Evolutionary conservation across 2,888 invertebrate species (phyloP).

Genomic region (Idaea dimidiata): DNA sequence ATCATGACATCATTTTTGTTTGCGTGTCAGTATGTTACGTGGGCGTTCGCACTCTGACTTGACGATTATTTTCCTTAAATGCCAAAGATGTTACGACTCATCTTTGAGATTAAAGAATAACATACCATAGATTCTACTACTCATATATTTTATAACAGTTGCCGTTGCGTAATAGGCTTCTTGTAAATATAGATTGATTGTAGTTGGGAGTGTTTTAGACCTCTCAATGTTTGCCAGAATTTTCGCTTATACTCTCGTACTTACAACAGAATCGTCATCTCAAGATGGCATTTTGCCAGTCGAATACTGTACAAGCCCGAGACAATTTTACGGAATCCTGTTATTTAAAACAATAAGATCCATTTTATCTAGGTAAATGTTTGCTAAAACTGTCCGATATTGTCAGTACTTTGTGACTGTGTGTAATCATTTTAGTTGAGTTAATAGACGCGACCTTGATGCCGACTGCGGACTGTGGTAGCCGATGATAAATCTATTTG

Average conservation of each 20-base stretch:
- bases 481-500: slow-evolving; percentile 14
- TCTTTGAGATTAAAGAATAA: too few species aligned
- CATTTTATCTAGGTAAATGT: background rate
- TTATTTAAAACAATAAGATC: background rate
- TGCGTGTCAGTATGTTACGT: slow-evolving; percentile 11
- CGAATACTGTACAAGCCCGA: slow-evolving; percentile 19
- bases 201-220: slow-evolving; percentile 33
- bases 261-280: slow-evolving; percentile 4
- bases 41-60: background rate
- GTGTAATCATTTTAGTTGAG: background rate
- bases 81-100: background rate
- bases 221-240: slow-evolving; percentile 33
- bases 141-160: slow-evolving; percentile 13
- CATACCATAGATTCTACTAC: background rate
- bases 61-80: background rate
- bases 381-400: background rate
- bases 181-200: slow-evolving; percentile 47
- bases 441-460: slow-evolving; percentile 10
- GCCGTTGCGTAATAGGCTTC: slow-evolving; percentile 27
- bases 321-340: background rate
- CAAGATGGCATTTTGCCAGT: slow-evolving; percentile 31
- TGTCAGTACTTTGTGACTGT: background rate
- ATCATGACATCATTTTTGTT: slow-evolving; percentile 29
- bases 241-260: slow-evolving; percentile 24
- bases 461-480: background rate